Conservation (phyloP, 2,113 vertebrate species). For the Festucalex cinctus region DNA sequence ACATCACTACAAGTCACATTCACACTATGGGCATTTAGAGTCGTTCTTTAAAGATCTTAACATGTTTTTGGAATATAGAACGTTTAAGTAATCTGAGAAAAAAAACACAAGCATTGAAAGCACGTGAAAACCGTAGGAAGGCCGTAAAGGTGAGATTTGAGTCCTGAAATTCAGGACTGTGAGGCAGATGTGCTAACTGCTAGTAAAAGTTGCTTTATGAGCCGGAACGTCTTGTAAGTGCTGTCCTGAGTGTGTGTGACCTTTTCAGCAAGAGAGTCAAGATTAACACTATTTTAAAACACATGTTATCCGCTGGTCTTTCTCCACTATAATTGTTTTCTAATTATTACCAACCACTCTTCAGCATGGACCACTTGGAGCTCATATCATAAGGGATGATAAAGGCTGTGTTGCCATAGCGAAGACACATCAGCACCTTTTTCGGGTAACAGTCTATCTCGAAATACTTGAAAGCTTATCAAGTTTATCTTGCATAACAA, state of each 20-base stretch:
- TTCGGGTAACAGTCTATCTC: conserved; percentile 22
- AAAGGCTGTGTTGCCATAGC: conserved; percentile 12
- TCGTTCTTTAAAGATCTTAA: too few relatives aligned
- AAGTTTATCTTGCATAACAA: not conserved
- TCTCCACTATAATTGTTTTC: not conserved
- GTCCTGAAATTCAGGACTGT: too few relatives aligned
- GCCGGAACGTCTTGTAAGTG: not conserved
- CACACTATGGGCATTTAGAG: too few relatives aligned
- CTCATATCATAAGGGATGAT: conserved; percentile 14
- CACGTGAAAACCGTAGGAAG: too few relatives aligned
- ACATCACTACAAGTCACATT: too few relatives aligned
- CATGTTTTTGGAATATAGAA: too few relatives aligned
- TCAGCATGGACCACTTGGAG: conserved; percentile 1
- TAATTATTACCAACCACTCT: conserved; percentile 5
- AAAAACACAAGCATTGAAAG: too few relatives aligned
- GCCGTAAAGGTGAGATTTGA: too few relatives aligned
- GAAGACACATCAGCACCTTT: conserved; percentile 29
- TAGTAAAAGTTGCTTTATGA: not conserved
- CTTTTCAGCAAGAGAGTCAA: not conserved
- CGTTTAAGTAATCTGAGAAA: too few relatives aligned
- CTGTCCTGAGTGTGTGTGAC: not conserved
- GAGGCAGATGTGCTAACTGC: too few relatives aligned
- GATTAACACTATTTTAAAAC: not conserved
- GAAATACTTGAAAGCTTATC: not conserved
- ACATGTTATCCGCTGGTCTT: not conserved